Evolutionary conservation across 2,113 vertebrate species (phyloP), one percentile per base, ranked within the genome.

Genomic region (Andinoacara biseriatus): DNA sequence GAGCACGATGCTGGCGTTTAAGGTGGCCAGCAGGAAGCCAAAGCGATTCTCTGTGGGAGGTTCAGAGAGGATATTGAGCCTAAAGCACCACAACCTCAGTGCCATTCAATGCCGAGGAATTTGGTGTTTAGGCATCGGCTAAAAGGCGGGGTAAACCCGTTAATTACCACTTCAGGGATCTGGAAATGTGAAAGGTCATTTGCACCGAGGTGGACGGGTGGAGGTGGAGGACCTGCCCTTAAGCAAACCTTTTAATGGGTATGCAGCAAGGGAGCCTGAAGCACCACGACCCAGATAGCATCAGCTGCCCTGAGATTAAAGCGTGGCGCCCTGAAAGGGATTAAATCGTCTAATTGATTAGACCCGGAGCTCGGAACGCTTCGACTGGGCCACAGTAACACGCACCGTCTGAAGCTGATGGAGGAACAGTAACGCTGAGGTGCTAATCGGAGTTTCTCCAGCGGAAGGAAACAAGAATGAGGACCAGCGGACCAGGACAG

Each of bases 291-390:
- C 56, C 86, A 83, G 88, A 81, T 80, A 63, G 14, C 80, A 90
- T 88, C 82, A 49, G 63, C 63, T n/a, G 76, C 67, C 54, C 59
- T 54, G 26, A 79, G 76, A 81, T 87, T 88, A 81, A 79, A 69
- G 72, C 80, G 80, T 78, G 56, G 74, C 3, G 10, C 76, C 49
- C 74, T 85, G 80, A 85, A 83, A 74, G 74, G 74, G 72, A 76
- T 89, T 86, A 74, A 83, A 83, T 80, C 5, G 15, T 54, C 74
- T 54, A 59, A 85, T 79, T 85, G 76, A 91, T 88, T 88, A 75
- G 76, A 76, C 82, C 58, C 3, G 54, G 7, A 80, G 60, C 84
- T 78, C 13, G 38, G 77, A 74, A 80, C 26, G 10, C 65, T 29
- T 83, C 61, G 49, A 31, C 26, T 72, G 65, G 26, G 29, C 43